A percentile compares a stretch with the other conserved stretches of the same genome.
These are phyloP conservation scores for Emydura subglobosa DNA, from an alignment of 2,113 vertebrate genomes.

Conservation along the genomic window DNA sequence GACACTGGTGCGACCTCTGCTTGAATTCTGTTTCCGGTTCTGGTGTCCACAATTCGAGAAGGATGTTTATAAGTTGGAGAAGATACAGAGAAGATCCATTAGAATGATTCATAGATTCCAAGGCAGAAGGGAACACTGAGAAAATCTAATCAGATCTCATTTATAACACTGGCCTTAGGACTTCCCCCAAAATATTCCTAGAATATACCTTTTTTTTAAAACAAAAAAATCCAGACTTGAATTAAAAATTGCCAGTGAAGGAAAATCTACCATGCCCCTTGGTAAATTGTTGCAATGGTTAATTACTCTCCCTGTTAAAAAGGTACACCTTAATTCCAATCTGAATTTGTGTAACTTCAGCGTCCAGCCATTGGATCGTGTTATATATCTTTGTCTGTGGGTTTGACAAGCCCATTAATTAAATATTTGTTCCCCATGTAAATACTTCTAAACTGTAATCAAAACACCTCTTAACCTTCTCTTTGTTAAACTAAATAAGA, in stretches of 20 bases:
- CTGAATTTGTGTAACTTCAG: background rate
- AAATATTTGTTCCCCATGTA: no score
- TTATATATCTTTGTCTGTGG: background rate
- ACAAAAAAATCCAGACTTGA: background rate
- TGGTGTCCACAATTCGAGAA: background rate
- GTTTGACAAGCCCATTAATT: background rate
- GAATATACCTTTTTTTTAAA: background rate
- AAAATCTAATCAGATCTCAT: background rate
- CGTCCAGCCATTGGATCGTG: background rate
- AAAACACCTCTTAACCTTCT: no score
- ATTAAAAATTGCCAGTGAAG: background rate
- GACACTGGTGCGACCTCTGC: background rate
- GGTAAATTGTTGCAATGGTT: background rate
- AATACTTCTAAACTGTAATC: no score
- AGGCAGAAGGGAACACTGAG: background rate
- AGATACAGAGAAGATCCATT: background rate
- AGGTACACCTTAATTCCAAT: background rate
- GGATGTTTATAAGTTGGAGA: background rate
- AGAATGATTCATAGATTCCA: background rate
- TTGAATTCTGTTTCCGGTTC: background rate
- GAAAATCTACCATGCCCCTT: background rate
- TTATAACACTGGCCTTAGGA: background rate
- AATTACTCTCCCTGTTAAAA: background rate
- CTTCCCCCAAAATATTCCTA: background rate
- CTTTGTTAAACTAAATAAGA: no score